phyloP scores from a whole-genome alignment of 30 jellyfish, hydroid and myxozoan species.

The Aurelia aurita region DNA sequence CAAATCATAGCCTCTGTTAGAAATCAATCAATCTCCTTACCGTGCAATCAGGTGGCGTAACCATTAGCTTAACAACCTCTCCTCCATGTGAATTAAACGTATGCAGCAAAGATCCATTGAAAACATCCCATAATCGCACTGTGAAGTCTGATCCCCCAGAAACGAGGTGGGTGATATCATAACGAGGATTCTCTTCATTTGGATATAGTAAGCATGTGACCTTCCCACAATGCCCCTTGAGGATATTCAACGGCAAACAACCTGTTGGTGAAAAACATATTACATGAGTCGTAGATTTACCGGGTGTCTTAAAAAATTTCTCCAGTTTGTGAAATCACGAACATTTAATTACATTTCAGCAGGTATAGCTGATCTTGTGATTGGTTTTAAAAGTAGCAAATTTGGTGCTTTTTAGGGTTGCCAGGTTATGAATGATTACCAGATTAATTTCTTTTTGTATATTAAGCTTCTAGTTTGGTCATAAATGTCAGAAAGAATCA shows the following conservation, averaged over 20 bases:
- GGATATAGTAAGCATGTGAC: slow-evolving; percentile 97
- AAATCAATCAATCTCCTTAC: slow-evolving; percentile 43
- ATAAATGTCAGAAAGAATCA: no score
- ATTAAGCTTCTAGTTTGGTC: no score
- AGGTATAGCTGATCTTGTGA: neutral
- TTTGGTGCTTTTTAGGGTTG: no score
- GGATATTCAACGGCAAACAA: slow-evolving; percentile 45
- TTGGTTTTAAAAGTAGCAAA: no score
- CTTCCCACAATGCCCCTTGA: slow-evolving; percentile 92
- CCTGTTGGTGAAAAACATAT: slow-evolving; percentile 44
- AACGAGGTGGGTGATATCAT: slow-evolving; percentile 86
- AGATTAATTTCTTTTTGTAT: no score
- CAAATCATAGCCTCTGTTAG: neutral
- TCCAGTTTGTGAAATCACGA: no score
- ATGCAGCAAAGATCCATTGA: slow-evolving; percentile 75
- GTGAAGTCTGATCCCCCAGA: slow-evolving; percentile 99
- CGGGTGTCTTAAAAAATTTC: slow-evolving; percentile 12
- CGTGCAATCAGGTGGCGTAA: slow-evolving; percentile 97
- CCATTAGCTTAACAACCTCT: slow-evolving; percentile 83
- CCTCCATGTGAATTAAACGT: slow-evolving; percentile 99
- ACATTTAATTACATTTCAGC: no score
- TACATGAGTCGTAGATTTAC: neutral
- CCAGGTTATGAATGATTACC: no score
- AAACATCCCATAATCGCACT: slow-evolving; percentile 96
- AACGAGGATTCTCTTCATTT: slow-evolving; percentile 98